Evolutionary conservation across 2,888 invertebrate species (phyloP), one percentile per base, ranked within the genome.

Genomic region (Tryphoninae sp.): DNA sequence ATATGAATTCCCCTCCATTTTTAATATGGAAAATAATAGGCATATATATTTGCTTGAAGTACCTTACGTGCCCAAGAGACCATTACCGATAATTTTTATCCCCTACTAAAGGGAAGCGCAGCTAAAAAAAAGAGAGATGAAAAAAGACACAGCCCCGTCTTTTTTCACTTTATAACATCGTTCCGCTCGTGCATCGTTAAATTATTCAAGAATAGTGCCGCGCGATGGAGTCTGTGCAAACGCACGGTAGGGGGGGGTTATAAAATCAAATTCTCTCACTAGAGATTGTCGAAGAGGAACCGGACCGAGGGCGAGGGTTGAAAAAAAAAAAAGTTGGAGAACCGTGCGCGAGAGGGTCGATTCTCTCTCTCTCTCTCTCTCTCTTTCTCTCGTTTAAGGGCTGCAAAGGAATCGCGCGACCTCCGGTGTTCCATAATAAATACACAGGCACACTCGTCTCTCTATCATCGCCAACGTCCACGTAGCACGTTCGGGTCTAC

Each of bases 231-330:
- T 13, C 11, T 26, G 71, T 23, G 53, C 6, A 53, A 58, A 64
- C 53, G 64, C 16, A 23, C 51, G 33, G n/a, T 22, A 49, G 62
- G 51, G n/a, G 45, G 33, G 55, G 55, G 69, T 79, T 69, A 68
- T 79, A 79, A 79, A 79, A 79, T 79, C 68, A 74, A 79, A 79
- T 74, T 74, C 53, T 73, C 59, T 51, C 6, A 33, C 9, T 11
- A 53, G 74, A 74, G 64, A 65, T 42, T 22, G 74, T 26, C 45
- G 40, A 65, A 67, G 62, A 22, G 53, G 26, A 26, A 51, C 23
- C 26, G 51, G 26, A 13, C 65, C 13, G 11, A 2, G 22, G 51
- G 16, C 22, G 53, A 26, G 26, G 40, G 55, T 9, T 23, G 55
- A 11, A 22, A 9, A 59, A 19, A 58, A 22, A 59, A 42, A 19